Conservation (phyloP, 23 tunicate genomes). For the Oikopleura vanhoeffeni region DNA sequence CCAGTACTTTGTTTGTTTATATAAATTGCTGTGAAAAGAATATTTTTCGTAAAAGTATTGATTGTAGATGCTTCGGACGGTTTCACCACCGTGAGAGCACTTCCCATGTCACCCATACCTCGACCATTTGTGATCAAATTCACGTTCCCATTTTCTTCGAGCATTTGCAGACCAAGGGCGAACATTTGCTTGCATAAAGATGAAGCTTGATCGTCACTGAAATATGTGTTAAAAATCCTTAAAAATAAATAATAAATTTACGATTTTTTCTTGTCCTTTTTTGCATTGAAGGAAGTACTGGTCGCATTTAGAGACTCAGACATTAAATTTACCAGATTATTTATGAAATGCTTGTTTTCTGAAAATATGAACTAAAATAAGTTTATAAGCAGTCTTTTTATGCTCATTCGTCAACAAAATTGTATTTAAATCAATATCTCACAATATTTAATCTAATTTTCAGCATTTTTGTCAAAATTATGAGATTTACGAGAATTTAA, state of each 20-base stretch:
- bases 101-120: neutral
- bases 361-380: too few relatives aligned
- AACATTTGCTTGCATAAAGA: neutral
- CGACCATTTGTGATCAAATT: neutral
- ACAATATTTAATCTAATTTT: too few relatives aligned
- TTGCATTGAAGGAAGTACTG: too few relatives aligned
- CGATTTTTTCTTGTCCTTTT: too few relatives aligned
- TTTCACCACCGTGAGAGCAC: neutral
- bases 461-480: too few relatives aligned
- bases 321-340: too few relatives aligned
- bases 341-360: too few relatives aligned
- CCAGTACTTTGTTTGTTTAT: neutral
- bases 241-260: neutral
- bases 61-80: neutral
- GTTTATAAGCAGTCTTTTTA: too few relatives aligned
- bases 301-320: too few relatives aligned
- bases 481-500: too few relatives aligned
- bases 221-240: neutral
- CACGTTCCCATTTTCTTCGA: neutral
- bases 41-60: constrained; percentile 9
- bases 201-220: neutral
- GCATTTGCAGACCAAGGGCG: neutral
- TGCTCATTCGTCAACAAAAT: too few relatives aligned
- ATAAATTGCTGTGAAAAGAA: neutral
- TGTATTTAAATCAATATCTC: too few relatives aligned